These are phyloP conservation scores for Carapus acus DNA, from an alignment of 2,797 vertebrate species.

Conservation along the genomic window DNA sequence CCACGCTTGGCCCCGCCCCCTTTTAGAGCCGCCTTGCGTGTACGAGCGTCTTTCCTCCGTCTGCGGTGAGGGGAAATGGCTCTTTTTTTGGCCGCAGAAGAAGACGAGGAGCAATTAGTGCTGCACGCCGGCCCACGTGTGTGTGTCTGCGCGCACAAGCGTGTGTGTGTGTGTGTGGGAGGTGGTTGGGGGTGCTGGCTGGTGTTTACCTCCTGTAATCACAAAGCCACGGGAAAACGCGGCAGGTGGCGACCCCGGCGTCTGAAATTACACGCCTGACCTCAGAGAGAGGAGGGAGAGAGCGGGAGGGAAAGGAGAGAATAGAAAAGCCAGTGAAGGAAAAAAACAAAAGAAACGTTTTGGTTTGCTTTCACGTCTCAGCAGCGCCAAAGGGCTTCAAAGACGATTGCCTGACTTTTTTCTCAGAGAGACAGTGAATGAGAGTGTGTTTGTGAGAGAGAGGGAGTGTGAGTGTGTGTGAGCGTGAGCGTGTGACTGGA, in stretches of 20 bases:
- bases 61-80: conserved; percentile 51
- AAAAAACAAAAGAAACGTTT: too few species aligned
- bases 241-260: conserved; percentile 35
- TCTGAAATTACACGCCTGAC: conserved; percentile 62
- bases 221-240: conserved; percentile 57
- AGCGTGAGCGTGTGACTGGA: background rate
- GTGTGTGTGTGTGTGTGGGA: too few species aligned
- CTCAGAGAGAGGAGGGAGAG: conserved; percentile 47
- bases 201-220: conserved; percentile 55
- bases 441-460: too few species aligned
- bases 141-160: conserved; percentile 72
- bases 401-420: too few species aligned
- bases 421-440: too few species aligned
- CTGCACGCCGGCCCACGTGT: conserved; percentile 37
- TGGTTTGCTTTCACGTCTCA: too few species aligned
- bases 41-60: conserved; percentile 31
- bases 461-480: too few species aligned
- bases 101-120: conserved; percentile 30
- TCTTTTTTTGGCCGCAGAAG: conserved; percentile 22
- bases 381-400: too few species aligned
- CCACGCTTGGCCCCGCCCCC: conserved; percentile 31
- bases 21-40: conserved; percentile 39
- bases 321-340: too few species aligned
- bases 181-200: too few species aligned
- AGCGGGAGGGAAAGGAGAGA: too few species aligned